These are phyloP conservation scores for Epinephelus lanceolatus DNA, from an alignment of 2,113 vertebrate species.

Conservation along the genomic window DNA sequence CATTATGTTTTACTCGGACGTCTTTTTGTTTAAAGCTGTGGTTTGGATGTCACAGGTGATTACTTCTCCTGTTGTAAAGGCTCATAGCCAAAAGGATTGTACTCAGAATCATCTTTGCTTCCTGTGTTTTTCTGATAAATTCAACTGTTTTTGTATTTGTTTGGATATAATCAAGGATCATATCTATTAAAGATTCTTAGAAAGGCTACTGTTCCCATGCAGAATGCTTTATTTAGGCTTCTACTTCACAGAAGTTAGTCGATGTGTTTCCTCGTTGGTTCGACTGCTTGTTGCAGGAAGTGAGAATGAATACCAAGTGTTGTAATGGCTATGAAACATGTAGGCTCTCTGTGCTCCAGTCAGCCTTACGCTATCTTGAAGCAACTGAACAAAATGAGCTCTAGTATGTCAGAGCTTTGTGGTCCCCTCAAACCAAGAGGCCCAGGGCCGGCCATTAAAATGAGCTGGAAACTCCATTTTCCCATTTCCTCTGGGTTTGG, in stretches of 20 bases:
- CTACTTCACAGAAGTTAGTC: neutral
- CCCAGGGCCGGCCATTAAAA: slow-evolving; percentile 73
- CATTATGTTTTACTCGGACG: neutral
- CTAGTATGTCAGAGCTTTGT: slow-evolving; percentile 64
- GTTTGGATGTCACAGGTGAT: slow-evolving; percentile 50
- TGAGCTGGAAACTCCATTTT: slow-evolving; percentile 76
- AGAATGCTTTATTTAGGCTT: neutral
- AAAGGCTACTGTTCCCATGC: neutral
- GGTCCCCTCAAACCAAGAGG: slow-evolving; percentile 72
- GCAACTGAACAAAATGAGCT: slow-evolving; percentile 43
- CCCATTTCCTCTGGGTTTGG: slow-evolving; percentile 79
- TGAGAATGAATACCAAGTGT: slow-evolving; percentile 57
- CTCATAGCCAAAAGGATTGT: slow-evolving; percentile 28
- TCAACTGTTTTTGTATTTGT: neutral
- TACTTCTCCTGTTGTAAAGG: slow-evolving; percentile 30
- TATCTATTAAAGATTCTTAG: neutral
- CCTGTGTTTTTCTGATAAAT: neutral
- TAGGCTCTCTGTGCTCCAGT: slow-evolving; percentile 36
- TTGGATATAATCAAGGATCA: neutral
- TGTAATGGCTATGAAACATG: slow-evolving; percentile 51
- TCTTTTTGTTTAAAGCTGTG: slow-evolving; percentile 44
- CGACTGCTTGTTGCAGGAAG: slow-evolving; percentile 59
- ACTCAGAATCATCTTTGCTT: slow-evolving; percentile 1
- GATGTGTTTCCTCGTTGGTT: slow-evolving; percentile 6
- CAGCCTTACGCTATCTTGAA: slow-evolving; percentile 52